Percentiles rank a stretch among this genome's conserved stretches.
These are phyloP conservation scores for Micromesistius poutassou DNA, from an alignment of 2,797 vertebrate species.

Conservation along the genomic window DNA sequence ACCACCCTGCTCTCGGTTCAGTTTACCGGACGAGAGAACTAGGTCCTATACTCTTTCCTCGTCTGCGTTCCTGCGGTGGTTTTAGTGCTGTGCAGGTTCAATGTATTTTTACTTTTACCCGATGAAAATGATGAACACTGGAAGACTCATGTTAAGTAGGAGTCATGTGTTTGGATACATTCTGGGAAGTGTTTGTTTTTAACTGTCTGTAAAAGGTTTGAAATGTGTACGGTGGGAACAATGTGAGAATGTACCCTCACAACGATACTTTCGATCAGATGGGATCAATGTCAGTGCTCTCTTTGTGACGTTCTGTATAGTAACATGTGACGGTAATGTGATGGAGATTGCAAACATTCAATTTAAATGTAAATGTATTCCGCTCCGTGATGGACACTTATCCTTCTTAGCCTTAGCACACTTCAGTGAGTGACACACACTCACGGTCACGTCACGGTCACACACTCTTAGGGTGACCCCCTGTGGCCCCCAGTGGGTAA, in stretches of 20 bases:
- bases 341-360: not conserved
- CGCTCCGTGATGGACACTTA: not conserved
- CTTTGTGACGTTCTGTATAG: not conserved
- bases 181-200: not conserved
- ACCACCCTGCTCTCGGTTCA: not conserved
- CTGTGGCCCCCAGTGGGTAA: not conserved
- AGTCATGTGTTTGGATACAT: not conserved
- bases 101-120: not conserved
- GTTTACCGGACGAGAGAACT: not conserved
- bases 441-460: not conserved
- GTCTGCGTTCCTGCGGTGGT: not conserved
- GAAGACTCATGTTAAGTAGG: not conserved
- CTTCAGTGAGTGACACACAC: not conserved
- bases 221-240: not conserved
- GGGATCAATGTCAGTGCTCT: not conserved
- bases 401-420: not conserved
- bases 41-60: not conserved
- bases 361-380: not conserved
- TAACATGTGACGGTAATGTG: not conserved
- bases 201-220: not conserved
- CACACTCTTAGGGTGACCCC: not conserved
- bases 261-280: not conserved
- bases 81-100: not conserved
- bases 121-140: slow-evolving; percentile 1
- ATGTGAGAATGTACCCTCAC: too few relatives aligned